Conservation (phyloP, 2,797 vertebrate genomes). For the Rhincodon typus region DNA sequence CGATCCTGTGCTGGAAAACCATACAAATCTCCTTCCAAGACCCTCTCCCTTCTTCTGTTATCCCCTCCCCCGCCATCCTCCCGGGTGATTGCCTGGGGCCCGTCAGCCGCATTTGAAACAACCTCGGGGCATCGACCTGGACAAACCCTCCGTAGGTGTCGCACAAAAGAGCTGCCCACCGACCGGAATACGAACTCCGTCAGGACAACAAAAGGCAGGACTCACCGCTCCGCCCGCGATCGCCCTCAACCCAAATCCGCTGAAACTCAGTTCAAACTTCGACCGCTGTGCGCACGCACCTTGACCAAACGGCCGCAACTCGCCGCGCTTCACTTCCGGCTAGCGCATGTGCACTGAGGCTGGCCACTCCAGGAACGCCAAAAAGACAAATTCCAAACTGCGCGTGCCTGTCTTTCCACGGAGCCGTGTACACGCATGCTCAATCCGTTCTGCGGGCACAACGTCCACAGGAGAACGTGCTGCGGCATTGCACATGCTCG, state of each 20-base stretch:
- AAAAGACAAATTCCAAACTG: not conserved
- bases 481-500: not conserved
- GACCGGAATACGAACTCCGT: not conserved
- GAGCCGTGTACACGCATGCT: not conserved
- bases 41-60: not conserved
- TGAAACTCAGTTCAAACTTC: slow-evolving; percentile 12
- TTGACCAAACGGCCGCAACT: not conserved
- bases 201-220: too few species aligned
- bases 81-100: not conserved
- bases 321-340: not conserved
- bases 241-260: not conserved
- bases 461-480: too few species aligned
- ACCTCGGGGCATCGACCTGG: too few species aligned
- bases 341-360: not conserved
- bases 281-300: not conserved
- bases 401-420: not conserved
- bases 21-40: not conserved
- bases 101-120: not conserved
- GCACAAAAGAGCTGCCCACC: not conserved
- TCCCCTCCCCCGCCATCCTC: not conserved
- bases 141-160: too few species aligned
- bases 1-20: not conserved
- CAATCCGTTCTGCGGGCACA: not conserved
- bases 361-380: too few species aligned
- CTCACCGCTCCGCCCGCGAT: not conserved